Evolutionary conservation across 2,113 vertebrate species (phyloP).

Genomic region (Morphnarchus princeps): DNA sequence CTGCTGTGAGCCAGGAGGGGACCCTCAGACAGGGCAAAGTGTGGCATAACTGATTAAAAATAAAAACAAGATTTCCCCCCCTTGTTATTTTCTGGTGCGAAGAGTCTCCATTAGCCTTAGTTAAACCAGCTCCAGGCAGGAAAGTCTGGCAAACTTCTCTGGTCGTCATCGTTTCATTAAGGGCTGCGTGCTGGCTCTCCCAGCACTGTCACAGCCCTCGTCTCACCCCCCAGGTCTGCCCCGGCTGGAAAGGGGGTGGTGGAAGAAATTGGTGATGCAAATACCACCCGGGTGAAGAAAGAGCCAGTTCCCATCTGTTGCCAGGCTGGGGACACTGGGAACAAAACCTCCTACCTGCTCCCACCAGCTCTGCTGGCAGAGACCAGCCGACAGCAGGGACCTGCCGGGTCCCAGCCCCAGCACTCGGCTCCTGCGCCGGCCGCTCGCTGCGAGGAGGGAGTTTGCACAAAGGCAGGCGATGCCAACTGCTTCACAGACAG

Average conservation of each 20-base stretch:
- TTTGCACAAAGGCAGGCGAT: fast-evolving
- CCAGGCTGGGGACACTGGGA: background rate
- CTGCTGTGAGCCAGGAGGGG: background rate
- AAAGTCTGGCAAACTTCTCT: background rate
- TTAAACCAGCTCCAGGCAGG: constrained; percentile 28
- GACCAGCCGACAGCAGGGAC: fast-evolving
- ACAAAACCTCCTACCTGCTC: background rate
- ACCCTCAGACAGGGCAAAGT: background rate
- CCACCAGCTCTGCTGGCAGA: background rate
- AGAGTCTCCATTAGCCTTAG: constrained; percentile 6
- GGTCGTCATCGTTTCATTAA: background rate
- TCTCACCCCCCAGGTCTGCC: background rate
- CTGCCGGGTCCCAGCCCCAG: fast-evolving
- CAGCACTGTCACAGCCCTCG: fast-evolving
- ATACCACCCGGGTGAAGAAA: fast-evolving
- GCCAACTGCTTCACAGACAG: background rate
- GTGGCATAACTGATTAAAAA: background rate
- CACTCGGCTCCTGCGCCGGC: background rate
- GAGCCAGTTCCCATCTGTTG: background rate
- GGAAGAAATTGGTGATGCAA: background rate
- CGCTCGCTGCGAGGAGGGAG: fast-evolving
- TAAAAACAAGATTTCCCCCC: background rate
- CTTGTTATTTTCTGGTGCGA: background rate
- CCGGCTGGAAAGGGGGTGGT: fast-evolving
- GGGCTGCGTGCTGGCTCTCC: background rate